phyloP scores from a whole-genome alignment of 2,113 vertebrate genomes.

The Garra rufa region DNA sequence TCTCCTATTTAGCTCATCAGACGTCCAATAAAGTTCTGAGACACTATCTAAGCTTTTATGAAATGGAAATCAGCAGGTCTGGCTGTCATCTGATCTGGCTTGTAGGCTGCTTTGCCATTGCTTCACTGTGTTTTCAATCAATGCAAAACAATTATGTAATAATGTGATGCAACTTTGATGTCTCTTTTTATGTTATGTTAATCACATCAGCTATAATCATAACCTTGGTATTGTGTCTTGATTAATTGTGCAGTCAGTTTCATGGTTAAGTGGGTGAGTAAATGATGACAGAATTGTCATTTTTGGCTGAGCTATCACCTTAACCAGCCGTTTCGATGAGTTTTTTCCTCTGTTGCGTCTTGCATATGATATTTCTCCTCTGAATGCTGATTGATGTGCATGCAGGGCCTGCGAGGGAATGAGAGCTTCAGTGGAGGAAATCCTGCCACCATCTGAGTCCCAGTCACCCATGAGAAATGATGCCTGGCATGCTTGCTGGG shows the following conservation, averaged over 20 bases:
- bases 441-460: conserved; percentile 8
- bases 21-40: not conserved
- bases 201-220: not conserved
- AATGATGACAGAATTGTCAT: not conserved
- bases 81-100: not conserved
- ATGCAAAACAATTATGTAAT: not conserved
- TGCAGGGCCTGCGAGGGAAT: not conserved
- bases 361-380: not conserved
- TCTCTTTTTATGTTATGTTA: not conserved
- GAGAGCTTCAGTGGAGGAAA: not conserved
- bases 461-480: not conserved
- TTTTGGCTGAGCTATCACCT: not conserved
- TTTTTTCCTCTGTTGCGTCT: not conserved
- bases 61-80: not conserved
- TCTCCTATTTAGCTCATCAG: not conserved
- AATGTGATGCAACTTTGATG: not conserved
- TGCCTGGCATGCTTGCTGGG: not conserved
- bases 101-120: too few species aligned
- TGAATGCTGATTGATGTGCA: not conserved
- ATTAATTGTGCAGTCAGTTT: not conserved
- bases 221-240: not conserved
- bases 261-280: not conserved
- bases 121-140: not conserved
- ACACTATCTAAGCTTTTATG: not conserved
- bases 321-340: not conserved